Evolutionary conservation across 2,888 invertebrate genomes (phyloP).

Genomic region (Macrosoma leucophasiata): DNA sequence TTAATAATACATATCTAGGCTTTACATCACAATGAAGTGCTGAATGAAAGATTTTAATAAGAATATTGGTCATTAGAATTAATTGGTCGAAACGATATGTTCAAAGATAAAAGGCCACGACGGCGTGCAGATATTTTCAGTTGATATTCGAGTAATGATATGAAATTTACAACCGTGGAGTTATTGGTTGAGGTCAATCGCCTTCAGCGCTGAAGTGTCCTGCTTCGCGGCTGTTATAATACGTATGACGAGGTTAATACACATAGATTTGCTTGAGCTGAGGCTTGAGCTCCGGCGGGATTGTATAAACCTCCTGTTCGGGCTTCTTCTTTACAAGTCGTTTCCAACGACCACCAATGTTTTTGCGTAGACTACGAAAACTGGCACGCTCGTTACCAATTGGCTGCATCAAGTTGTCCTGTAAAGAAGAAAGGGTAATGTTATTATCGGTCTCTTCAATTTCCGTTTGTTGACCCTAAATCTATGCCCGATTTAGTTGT

Average conservation of each 20-base stretch:
- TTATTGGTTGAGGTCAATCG: slow-evolving; percentile 50
- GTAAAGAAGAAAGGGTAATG: slow-evolving; percentile 60
- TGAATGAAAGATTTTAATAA: slow-evolving; percentile 57
- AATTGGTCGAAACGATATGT: slow-evolving; percentile 73
- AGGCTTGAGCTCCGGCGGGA: slow-evolving; percentile 90
- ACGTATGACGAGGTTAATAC: slow-evolving; percentile 72
- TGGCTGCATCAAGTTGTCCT: slow-evolving; percentile 87
- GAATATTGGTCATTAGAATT: slow-evolving; percentile 59
- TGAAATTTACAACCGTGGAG: slow-evolving; percentile 56
- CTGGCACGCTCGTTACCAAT: slow-evolving; percentile 82
- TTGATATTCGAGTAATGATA: slow-evolving; percentile 67
- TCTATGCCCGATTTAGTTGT: slow-evolving; percentile 39
- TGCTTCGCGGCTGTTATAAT: slow-evolving; percentile 54
- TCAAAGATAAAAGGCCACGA: slow-evolving; percentile 47
- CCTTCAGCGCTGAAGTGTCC: slow-evolving; percentile 52
- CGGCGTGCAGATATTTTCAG: slow-evolving; percentile 50
- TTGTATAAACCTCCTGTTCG: slow-evolving; percentile 86
- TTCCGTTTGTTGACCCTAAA: slow-evolving; percentile 44
- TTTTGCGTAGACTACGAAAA: slow-evolving; percentile 89
- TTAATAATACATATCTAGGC: slow-evolving; percentile 73
- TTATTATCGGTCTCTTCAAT: slow-evolving; percentile 26
- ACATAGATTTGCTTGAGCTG: slow-evolving; percentile 93
- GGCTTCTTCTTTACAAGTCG: slow-evolving; percentile 90
- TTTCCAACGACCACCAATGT: slow-evolving; percentile 90
- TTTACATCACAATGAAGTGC: slow-evolving; percentile 70